Conservation (phyloP, 2,113 vertebrate genomes). For the Sceloporus tristichus region DNA sequence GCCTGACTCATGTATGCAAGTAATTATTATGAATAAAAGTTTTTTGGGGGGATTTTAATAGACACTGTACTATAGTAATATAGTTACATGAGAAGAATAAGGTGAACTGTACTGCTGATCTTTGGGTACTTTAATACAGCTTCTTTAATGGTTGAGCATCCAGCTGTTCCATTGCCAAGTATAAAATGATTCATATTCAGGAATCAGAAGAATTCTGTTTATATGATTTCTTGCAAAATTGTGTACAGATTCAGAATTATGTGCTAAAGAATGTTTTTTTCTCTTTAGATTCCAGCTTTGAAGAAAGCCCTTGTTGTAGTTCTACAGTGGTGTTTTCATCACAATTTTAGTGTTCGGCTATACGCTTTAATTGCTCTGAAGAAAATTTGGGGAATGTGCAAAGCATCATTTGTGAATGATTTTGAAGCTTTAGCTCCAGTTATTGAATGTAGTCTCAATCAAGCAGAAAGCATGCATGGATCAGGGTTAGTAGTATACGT, state of each 20-base stretch:
- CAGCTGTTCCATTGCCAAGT: background rate
- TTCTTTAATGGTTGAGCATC: background rate
- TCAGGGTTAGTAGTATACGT: slow-evolving; percentile 82
- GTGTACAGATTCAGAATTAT: background rate
- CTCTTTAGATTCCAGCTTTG: slow-evolving; percentile 77
- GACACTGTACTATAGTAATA: no score
- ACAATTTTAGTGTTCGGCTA: slow-evolving; percentile 93
- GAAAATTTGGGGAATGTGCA: slow-evolving; percentile 87
- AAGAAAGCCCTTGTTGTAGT: slow-evolving; percentile 82
- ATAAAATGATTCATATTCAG: background rate
- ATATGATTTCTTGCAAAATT: background rate
- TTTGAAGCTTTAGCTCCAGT: slow-evolving; percentile 82
- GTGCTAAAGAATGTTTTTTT: slow-evolving; percentile 18
- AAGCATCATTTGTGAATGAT: slow-evolving; percentile 63
- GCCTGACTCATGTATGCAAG: background rate
- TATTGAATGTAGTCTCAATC: slow-evolving; percentile 87
- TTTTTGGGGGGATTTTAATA: no score
- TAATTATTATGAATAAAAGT: no score
- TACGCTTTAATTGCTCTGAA: slow-evolving; percentile 92
- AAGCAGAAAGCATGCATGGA: slow-evolving; percentile 88
- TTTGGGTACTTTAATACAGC: background rate
- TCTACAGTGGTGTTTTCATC: slow-evolving; percentile 92
- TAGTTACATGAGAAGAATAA: background rate
- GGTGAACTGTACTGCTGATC: background rate
- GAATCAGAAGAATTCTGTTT: background rate